Conservation (phyloP, 2,797 vertebrate genomes). For the Enteromius trimaculatus region DNA sequence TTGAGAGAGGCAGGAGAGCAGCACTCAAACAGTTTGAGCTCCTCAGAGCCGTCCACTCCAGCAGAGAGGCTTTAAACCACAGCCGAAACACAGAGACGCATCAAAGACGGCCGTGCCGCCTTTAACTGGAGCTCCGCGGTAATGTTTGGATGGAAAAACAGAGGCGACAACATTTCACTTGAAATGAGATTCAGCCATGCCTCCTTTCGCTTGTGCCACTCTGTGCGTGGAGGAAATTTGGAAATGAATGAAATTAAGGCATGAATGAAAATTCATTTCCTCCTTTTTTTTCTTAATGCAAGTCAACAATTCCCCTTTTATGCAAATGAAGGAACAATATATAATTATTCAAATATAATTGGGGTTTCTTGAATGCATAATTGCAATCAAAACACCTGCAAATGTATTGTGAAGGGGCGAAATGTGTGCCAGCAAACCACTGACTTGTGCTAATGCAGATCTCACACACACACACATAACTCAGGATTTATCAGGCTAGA, state of each 20-base stretch:
- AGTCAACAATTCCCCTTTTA: constrained; percentile 48
- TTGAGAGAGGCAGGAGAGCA: constrained; percentile 51
- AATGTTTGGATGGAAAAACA: not conserved
- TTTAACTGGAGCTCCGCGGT: constrained; percentile 1
- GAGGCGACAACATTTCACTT: not conserved
- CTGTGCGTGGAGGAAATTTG: not conserved
- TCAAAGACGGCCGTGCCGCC: not conserved
- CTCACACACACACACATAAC: constrained; percentile 65
- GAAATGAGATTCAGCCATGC: not conserved
- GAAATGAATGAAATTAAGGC: not conserved
- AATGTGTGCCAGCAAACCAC: constrained; percentile 59
- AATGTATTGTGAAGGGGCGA: constrained; percentile 49
- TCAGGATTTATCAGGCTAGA: constrained; percentile 76
- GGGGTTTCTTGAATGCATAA: constrained; percentile 57
- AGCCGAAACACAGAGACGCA: constrained; percentile 4
- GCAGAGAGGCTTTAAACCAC: constrained; percentile 65
- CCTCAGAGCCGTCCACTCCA: constrained; percentile 66
- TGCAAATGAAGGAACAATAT: constrained; percentile 62
- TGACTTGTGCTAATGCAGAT: constrained; percentile 75
- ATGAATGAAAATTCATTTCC: not conserved
- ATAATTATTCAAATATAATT: constrained; percentile 44
- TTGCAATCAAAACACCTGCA: constrained; percentile 53
- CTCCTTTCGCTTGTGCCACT: not conserved
- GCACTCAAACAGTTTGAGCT: constrained; percentile 64
- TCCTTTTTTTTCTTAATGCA: constrained; percentile 54